Evolutionary conservation across 2,113 vertebrate genomes (phyloP), one percentile per base, ranked within the genome.

Genomic region (Cathartes aura): DNA sequence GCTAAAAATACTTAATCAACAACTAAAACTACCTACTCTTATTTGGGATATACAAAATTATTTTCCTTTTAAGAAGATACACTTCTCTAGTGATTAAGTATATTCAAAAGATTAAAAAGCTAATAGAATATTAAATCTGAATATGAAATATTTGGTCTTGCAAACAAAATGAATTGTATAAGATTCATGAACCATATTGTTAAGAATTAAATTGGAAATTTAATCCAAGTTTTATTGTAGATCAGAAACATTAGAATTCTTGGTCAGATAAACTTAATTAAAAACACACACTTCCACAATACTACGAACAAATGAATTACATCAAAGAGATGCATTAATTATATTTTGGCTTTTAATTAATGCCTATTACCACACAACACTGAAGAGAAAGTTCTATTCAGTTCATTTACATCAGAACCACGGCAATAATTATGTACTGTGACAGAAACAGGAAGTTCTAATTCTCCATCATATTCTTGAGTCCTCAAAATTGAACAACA

Each of bases 251-350:
- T 96, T 50, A 96, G 94, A 97, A 91, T 96, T 89, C 95, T 87
- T 63, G 67, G 92, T 97, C 76, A 96, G 95, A 91, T 92, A 92
- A 97, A 89, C 87, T 93, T 97, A 96, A 98, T 95, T 91, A 97
- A 91, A 96, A 96, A 85, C 87, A 92, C 90, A 89, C 74, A 95
- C 59, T 93, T 93, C 64, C 76, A 87, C 87, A 94, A 94, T 73
- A 80, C 73, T 52, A 71, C 1, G 58, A 97, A 94, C 79, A 97
- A 98, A 95, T 92, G 87, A 95, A 89, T 89, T 90, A 79, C 82
- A 96, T 93, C 92, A 97, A 96, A 97, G 86, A 92, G 84, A 96
- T 92, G 91, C 93, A 93, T 63, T 96, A 97, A 97, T 95, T 90
- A 74, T 84, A 92, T 89, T 96, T 84, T 87, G 82, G 95, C 85